These are phyloP conservation scores for Tupaia tana DNA, from an alignment of 2,113 vertebrate genomes.

Conservation along the genomic window DNA sequence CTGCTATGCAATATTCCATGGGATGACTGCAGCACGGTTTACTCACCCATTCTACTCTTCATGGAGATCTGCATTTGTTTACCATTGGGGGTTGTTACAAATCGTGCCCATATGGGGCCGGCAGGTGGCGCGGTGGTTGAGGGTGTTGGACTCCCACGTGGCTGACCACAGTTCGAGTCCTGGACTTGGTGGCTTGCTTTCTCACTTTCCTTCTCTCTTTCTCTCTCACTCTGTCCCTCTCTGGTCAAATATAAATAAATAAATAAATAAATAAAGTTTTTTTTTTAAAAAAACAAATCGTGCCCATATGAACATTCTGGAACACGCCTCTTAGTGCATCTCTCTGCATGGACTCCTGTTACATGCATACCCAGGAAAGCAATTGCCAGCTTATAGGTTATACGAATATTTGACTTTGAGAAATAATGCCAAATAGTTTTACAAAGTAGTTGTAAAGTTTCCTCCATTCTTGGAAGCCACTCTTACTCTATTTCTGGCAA, in stretches of 20 bases:
- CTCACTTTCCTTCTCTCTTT: no score
- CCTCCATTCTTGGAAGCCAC: constrained; percentile 53
- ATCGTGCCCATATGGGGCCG: not conserved
- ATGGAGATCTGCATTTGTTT: not conserved
- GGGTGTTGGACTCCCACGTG: no score
- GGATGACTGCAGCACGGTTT: no score
- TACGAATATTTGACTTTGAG: not conserved
- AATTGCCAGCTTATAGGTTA: constrained; percentile 42
- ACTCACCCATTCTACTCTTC: not conserved
- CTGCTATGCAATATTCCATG: not conserved
- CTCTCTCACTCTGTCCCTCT: no score
- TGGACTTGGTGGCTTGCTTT: no score
- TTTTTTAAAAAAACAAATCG: not conserved
- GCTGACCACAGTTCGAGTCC: no score
- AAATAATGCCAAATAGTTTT: constrained; percentile 58
- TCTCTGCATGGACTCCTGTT: not conserved
- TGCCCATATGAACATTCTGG: not conserved
- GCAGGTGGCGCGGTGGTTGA: no score
- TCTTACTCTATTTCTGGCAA: constrained; percentile 64
- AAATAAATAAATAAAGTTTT: no score
- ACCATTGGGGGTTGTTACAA: not conserved
- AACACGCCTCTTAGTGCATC: not conserved
- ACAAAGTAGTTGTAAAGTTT: constrained; percentile 31
- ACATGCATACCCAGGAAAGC: not conserved
- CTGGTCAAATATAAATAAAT: no score